Evolutionary conservation across 2,888 invertebrate genomes (phyloP).

Genomic region (Hemithea aestivaria): DNA sequence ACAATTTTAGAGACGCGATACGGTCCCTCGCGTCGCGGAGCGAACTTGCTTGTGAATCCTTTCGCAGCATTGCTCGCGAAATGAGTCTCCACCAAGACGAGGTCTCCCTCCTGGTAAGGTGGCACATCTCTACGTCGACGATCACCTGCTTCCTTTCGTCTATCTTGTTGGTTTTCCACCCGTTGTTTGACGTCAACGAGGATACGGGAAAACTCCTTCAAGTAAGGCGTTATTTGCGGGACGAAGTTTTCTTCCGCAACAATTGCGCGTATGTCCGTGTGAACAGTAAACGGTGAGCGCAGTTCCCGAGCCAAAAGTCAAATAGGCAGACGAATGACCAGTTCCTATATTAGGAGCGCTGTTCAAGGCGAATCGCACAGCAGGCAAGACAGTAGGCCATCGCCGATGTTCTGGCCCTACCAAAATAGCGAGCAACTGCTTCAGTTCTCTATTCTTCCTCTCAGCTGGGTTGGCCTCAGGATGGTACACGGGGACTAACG

Average conservation of each 20-base stretch:
- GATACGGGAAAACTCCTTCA: constrained; percentile 1
- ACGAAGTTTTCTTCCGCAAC: constrained; percentile 4
- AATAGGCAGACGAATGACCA: constrained; percentile 28
- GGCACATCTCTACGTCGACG: background rate
- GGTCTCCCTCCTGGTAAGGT: constrained; percentile 4
- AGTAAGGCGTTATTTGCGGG: constrained; percentile 6
- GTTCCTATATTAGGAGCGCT: constrained; percentile 19
- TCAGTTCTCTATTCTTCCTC: constrained; percentile 37
- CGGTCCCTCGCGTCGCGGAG: constrained; percentile 10
- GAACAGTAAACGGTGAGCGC: constrained; percentile 19
- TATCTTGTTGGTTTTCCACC: background rate
- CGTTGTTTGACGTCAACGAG: background rate
- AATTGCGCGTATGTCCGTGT: constrained; percentile 1
- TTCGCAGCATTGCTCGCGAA: constrained; percentile 6
- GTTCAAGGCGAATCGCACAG: constrained; percentile 31
- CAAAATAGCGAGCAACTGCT: constrained; percentile 28
- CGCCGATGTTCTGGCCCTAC: constrained; percentile 24
- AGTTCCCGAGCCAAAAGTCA: constrained; percentile 35
- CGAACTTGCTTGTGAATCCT: constrained; percentile 14
- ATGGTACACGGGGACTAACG: constrained; percentile 37
- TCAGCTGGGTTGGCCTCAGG: constrained; percentile 43
- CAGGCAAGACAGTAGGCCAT: constrained; percentile 31
- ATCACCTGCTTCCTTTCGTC: background rate
- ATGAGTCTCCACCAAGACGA: constrained; percentile 6
- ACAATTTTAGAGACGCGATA: constrained; percentile 3